These are phyloP conservation scores for Phragmatobia fuliginosa DNA, from an alignment of 2,888 invertebrate genomes.

Conservation along the genomic window DNA sequence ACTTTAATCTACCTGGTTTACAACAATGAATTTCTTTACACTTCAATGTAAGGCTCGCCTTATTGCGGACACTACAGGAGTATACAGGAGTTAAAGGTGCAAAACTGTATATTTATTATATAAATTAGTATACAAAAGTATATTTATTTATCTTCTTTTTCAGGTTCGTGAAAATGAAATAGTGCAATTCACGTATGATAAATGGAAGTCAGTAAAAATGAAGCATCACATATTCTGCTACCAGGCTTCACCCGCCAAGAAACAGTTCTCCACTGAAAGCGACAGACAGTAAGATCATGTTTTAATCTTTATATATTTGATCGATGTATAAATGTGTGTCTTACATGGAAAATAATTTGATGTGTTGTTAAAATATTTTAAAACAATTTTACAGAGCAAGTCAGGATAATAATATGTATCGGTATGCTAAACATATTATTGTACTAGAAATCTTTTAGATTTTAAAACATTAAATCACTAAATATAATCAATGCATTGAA, in stretches of 20 bases:
- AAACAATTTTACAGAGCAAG: conserved; percentile 81
- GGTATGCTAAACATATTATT: conserved; percentile 70
- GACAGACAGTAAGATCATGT: conserved; percentile 84
- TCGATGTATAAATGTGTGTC: conserved; percentile 33
- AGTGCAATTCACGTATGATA: conserved; percentile 93
- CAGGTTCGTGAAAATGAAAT: conserved; percentile 93
- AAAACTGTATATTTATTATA: no score
- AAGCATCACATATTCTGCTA: conserved; percentile 96
- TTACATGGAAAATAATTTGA: conserved; percentile 15
- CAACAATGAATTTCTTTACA: no score
- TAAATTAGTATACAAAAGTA: no score
- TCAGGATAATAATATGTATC: conserved; percentile 83
- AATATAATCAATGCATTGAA: conserved; percentile 2
- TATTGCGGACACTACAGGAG: no score
- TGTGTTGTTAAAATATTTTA: conserved; percentile 48
- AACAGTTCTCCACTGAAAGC: conserved; percentile 92
- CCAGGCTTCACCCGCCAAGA: conserved; percentile 93
- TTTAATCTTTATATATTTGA: conserved; percentile 17
- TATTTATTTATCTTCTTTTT: background rate
- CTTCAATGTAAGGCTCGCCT: background rate
- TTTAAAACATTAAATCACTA: conserved; percentile 18
- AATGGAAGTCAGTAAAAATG: conserved; percentile 94
- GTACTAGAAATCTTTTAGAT: conserved; percentile 33
- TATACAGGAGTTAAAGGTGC: no score
- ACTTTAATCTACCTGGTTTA: no score